These are phyloP conservation scores for Batillaria attramentaria DNA, from an alignment of 1,140 invertebrate species.

Conservation along the genomic window DNA sequence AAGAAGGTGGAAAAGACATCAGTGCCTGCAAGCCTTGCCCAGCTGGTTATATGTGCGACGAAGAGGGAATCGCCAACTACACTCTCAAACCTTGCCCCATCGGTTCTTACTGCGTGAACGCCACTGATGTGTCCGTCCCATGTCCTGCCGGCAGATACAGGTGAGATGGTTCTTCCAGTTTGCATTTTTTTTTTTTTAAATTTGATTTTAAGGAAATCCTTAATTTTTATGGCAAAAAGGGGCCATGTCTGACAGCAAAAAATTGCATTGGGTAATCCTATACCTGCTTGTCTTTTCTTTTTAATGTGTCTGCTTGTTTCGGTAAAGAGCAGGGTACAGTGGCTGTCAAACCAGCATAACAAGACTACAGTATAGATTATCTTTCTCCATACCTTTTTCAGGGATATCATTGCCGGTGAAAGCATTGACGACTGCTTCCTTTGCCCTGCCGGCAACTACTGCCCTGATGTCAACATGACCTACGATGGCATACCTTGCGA, in stretches of 20 bases:
- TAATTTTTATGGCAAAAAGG: too few relatives aligned
- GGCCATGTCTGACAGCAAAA: too few relatives aligned
- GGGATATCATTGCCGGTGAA: slow-evolving; percentile 56
- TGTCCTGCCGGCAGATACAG: slow-evolving; percentile 68
- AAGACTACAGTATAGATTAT: too few relatives aligned
- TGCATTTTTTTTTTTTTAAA: not conserved
- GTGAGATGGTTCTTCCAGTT: slow-evolving; percentile 34
- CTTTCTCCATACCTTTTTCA: slow-evolving; percentile 47
- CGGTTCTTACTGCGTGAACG: slow-evolving; percentile 64
- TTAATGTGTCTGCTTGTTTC: too few relatives aligned
- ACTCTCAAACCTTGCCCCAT: slow-evolving; percentile 59
- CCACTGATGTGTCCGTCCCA: slow-evolving; percentile 46
- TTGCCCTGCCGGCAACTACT: slow-evolving; percentile 66
- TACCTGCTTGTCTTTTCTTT: too few relatives aligned
- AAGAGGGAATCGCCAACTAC: slow-evolving; percentile 61
- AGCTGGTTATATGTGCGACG: slow-evolving; percentile 63
- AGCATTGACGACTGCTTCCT: slow-evolving; percentile 57
- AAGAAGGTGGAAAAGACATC: slow-evolving; percentile 53
- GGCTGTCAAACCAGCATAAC: too few relatives aligned
- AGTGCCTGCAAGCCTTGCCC: slow-evolving; percentile 64
- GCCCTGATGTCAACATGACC: slow-evolving; percentile 60
- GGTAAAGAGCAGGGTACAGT: too few relatives aligned
- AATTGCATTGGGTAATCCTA: too few relatives aligned
- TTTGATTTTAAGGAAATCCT: too few relatives aligned
- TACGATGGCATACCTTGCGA: slow-evolving; percentile 63